Evolutionary conservation across 1,140 invertebrate species (phyloP), one percentile per base, ranked within the genome.

Genomic region (Aphelinus atriplicis): DNA sequence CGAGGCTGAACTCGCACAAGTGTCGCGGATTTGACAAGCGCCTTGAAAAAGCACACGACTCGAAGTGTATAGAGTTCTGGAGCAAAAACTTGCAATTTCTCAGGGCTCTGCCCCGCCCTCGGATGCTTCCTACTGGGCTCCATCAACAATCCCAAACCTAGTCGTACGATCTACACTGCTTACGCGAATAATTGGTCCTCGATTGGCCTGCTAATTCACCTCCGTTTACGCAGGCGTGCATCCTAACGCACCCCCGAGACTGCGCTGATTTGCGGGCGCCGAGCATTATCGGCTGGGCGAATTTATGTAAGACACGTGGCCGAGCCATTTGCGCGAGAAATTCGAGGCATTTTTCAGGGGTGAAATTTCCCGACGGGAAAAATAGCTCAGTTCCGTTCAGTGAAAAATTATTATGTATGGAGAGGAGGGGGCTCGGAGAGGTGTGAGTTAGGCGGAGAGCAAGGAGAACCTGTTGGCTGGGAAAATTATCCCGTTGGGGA

Each of bases 211-310:
- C 26, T 26, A 26, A 26, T 26, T 26, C 26, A 26, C 26, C 26
- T 26, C 26, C 26, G 26, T 26, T 26, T 26, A 1, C 58, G 47
- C 26, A 10, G 6, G 64, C 9, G 45, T 10, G 45, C 65, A 5
- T 51, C 46, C 67, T 73, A 66, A 73, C 67, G 53, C 71, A 48
- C 26, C 26, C 26, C 43, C 71, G 3, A 67, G 64, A 26, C 26
- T 60, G 64, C 71, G 71, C 63, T 73, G 26, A 26, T 26, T 26
- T 26, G 26, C 26, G 26, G 26, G 26, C 61, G 26, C n/a, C 61
- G 71, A 73, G 64, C 71, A 73, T 73, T 73, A 73, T 73, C 71
- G 71, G 64, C 67, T 73, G 66, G 55, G 67, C 67, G 71, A 73
- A 73, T 73, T 73, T 73, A 73, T 73, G 71, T 73, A 73, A 73